Evolutionary conservation across 2,888 invertebrate species (phyloP), one percentile per base, ranked within the genome.

Genomic region (Tubulanus polymorphus): DNA sequence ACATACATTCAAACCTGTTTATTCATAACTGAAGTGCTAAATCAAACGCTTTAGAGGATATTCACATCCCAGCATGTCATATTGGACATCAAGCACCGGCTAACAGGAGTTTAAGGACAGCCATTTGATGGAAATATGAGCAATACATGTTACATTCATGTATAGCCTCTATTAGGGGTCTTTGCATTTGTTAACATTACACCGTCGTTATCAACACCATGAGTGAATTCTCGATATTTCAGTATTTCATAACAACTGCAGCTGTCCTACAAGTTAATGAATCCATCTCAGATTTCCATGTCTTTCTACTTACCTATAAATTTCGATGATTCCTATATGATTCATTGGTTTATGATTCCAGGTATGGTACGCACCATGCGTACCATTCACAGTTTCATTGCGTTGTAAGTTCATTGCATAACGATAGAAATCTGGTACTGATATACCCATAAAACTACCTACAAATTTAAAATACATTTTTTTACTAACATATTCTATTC

Each of bases 361-460:
- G 6, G 41, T 45, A n/a, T 20, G 48, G 51, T 72, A 70, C 1
- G 55, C 28, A 23, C 71, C 71, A 3, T 49, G 49, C 1, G 63
- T 62, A 29, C 63, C 66, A 1, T 66, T 65, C 5, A 63, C 66
- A 1, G 58, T 52, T 12, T 51, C 52, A 12, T 63, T 37, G 8
- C 47, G 12, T 12, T 51, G 53, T 26, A 63, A 52, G 6, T 55
- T 35, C 48, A 63, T 65, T 15, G 67, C 65, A 53, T 69, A 66
- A 3, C 58, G 61, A 53, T 68, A 70, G 45, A 75, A 64, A 59
- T 75, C 72, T 8, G 63, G 63, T 45, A 74, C 27, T 1, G 72
- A 68, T n/a, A 75, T 71, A 15, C 66, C 67, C 61, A 68, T 63
- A 10, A 76, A 59, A 32, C 69, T 65, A 47, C 74, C 75, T 74